Evolutionary conservation across 2,888 invertebrate genomes (phyloP), one percentile per base, ranked within the genome.

Genomic region (Tinea pellionella): DNA sequence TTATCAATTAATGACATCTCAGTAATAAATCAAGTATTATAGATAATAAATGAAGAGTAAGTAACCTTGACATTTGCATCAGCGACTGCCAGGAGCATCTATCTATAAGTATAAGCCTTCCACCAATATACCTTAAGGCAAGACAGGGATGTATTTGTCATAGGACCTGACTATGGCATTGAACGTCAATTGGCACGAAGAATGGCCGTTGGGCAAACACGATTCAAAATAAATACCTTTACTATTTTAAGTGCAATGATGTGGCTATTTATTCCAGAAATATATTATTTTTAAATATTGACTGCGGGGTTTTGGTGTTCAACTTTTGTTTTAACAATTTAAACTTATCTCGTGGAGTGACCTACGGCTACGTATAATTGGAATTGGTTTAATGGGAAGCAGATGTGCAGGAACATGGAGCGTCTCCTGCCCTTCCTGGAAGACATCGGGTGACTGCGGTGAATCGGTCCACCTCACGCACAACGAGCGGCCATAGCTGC

Each of bases 171-270:
- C 53, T 19, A 13, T 47, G 53, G 57, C 30, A 57, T 57, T 57
- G 57, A 13, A 19, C 29, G 57, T 29, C 16, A 57, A 57, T 57
- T 57, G 32, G 32, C 13, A 13, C 32, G 32, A 32, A 15, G 29
- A 19, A 32, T 55, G 24, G 18, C 53, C 57, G n/a, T 13, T 32
- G 32, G 57, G 57, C 57, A 32, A 32, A 57, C 57, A 57, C 57
- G 57, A 32, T 57, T 57, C 57, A 11, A 57, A 57, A 57, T 57
- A 57, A 57, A 57, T 57, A 15, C 32, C 30, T 55, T 32, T 13
- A 30, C 57, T 32, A 57, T 57, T 57, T 57, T 13, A 32, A 57
- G 4, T 24, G n/a, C 55, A 15, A 57, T 11, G 15, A 32, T 3
- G 32, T 30, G 29, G 53, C 24, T 18, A 53, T 53, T 30, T 47